Percentiles rank a stretch among this genome's conserved stretches.
phyloP scores from a whole-genome alignment of 2,797 vertebrate species.

The Leptoclinus maculatus region DNA sequence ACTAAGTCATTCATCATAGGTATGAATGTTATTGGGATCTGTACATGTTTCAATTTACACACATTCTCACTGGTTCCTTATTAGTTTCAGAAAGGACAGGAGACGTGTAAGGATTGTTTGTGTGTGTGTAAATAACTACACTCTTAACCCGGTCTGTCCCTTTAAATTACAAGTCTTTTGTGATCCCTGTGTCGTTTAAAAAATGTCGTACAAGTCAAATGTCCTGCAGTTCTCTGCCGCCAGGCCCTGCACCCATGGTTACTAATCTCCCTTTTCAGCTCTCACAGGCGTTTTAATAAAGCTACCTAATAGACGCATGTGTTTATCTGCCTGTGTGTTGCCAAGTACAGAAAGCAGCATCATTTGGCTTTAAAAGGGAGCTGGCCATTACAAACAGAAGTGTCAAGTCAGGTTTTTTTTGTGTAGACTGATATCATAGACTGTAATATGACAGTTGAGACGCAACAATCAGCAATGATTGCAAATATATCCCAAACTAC shows the following conservation, averaged over 20 bases:
- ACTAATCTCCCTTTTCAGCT: slow-evolving; percentile 62
- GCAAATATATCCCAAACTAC: background rate
- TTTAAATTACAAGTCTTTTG: slow-evolving; percentile 12
- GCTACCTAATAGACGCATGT: slow-evolving; percentile 26
- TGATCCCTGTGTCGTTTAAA: slow-evolving; percentile 9
- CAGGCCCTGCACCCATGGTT: slow-evolving; percentile 47
- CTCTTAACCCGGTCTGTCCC: background rate
- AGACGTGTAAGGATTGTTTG: background rate
- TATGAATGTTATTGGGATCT: background rate
- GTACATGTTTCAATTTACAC: background rate
- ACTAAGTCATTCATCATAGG: background rate
- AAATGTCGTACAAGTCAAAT: slow-evolving; percentile 32
- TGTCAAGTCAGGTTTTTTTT: background rate
- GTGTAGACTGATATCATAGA: background rate
- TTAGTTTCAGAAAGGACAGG: background rate
- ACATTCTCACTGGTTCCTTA: background rate
- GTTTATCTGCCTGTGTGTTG: slow-evolving; percentile 12
- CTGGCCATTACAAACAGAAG: slow-evolving; percentile 15
- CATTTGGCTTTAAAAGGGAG: slow-evolving; percentile 12
- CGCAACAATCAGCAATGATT: background rate
- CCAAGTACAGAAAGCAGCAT: slow-evolving; percentile 13
- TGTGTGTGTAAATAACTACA: background rate
- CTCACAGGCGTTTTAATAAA: slow-evolving; percentile 64
- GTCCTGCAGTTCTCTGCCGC: slow-evolving; percentile 27
- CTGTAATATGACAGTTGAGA: background rate